A percentile compares a stretch with the other conserved stretches of the same genome.
phyloP scores from a whole-genome alignment of 2,888 invertebrate species.

The Ophion ventricosus region DNA sequence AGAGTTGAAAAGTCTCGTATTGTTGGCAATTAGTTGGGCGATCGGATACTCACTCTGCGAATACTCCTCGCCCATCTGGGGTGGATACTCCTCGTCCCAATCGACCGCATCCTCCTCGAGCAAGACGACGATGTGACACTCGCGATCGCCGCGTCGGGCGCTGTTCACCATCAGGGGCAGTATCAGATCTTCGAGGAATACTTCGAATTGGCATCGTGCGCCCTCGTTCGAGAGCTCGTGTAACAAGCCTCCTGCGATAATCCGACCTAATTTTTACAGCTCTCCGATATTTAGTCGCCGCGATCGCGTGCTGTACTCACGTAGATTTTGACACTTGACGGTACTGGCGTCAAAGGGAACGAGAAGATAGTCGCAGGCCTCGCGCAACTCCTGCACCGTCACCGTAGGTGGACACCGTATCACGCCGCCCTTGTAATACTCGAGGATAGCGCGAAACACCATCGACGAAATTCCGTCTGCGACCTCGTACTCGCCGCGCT shows the following conservation, averaged over 20 bases:
- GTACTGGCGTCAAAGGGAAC: slow-evolving; percentile 99
- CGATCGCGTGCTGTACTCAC: slow-evolving; percentile 85
- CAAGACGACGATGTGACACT: slow-evolving; percentile 98
- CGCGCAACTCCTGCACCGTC: slow-evolving; percentile 97
- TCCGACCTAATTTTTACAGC: slow-evolving; percentile 44
- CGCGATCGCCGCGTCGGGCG: slow-evolving; percentile 97
- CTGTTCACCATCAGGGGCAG: slow-evolving; percentile 98
- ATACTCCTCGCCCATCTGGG: slow-evolving; percentile 99
- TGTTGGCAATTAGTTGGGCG: not conserved
- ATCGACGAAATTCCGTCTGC: slow-evolving; percentile 98
- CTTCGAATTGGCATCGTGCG: slow-evolving; percentile 98
- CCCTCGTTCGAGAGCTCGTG: slow-evolving; percentile 99
- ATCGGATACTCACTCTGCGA: slow-evolving; percentile 90
- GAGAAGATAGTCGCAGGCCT: slow-evolving; percentile 99
- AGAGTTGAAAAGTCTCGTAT: too few relatives aligned
- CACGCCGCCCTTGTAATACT: slow-evolving; percentile 95
- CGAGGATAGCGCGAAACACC: slow-evolving; percentile 97
- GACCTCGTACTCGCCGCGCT: slow-evolving; percentile 97
- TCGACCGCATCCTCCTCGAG: slow-evolving; percentile 98
- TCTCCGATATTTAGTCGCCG: not conserved
- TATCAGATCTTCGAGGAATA: slow-evolving; percentile 97
- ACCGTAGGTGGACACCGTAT: slow-evolving; percentile 98
- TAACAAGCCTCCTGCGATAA: slow-evolving; percentile 91
- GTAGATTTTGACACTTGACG: slow-evolving; percentile 97
- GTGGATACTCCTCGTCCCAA: slow-evolving; percentile 99